Evolutionary conservation across 2,113 vertebrate species (phyloP).

Genomic region (Tinamus guttatus): DNA sequence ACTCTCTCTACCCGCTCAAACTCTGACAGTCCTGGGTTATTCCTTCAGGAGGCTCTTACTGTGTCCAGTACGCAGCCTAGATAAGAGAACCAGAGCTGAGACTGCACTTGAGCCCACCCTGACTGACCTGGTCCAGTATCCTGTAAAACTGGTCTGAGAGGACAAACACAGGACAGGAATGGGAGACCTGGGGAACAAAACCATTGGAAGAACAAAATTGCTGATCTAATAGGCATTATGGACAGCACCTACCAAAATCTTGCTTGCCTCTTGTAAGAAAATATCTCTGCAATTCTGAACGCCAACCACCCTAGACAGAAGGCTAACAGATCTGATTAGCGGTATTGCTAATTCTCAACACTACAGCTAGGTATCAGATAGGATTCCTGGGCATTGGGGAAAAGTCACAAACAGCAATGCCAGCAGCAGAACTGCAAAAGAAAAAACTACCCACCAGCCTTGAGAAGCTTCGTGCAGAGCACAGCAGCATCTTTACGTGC

Average conservation of each 20-base stretch:
- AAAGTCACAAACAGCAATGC: neutral
- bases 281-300: neutral
- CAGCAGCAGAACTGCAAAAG: neutral
- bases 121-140: accelerated
- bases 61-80: neutral
- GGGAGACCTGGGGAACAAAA: neutral
- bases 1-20: neutral
- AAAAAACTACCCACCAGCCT: constrained; percentile 18
- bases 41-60: neutral
- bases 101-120: neutral
- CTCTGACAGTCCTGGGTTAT: neutral
- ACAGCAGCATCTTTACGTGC: neutral
- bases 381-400: neutral
- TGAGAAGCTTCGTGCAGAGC: neutral
- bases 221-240: neutral
- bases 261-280: neutral
- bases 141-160: neutral
- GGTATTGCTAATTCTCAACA: neutral
- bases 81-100: neutral
- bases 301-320: neutral
- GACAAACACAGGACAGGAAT: neutral
- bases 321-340: neutral
- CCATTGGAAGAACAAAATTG: neutral
- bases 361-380: neutral
- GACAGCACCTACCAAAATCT: neutral